Evolutionary conservation across 2,113 vertebrate genomes (phyloP).

Genomic region (Meriones unguiculatus): DNA sequence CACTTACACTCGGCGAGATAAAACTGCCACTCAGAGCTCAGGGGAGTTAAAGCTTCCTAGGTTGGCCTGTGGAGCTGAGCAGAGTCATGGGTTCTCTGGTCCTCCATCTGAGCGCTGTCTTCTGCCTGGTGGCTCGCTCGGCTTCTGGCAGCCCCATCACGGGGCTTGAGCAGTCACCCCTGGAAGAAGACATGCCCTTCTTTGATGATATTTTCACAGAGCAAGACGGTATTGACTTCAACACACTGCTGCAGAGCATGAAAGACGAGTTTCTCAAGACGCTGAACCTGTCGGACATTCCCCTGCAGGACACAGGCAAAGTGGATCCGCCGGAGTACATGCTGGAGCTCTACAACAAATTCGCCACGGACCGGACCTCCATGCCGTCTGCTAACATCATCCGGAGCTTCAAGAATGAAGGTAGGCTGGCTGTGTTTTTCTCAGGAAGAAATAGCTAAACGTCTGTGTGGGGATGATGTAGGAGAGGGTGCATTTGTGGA

Average conservation of each 20-base stretch:
- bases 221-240: conserved; percentile 92
- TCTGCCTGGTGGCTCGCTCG: conserved; percentile 82
- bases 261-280: conserved; percentile 95
- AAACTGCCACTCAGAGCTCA: conserved; percentile 85
- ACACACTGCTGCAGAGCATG: conserved; percentile 92
- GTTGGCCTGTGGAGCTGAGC: conserved; percentile 69
- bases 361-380: conserved; percentile 94
- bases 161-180: conserved; percentile 89
- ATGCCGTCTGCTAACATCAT: conserved; percentile 97
- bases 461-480: background rate
- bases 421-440: conserved; percentile 85
- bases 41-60: conserved; percentile 79
- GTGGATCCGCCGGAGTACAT: conserved; percentile 98
- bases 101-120: conserved; percentile 79
- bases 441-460: background rate
- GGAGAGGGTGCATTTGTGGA: background rate
- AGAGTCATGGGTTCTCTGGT: conserved; percentile 83
- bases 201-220: conserved; percentile 92
- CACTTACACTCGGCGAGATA: conserved; percentile 84
- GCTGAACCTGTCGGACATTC: conserved; percentile 93
- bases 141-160: conserved; percentile 91
- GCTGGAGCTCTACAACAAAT: conserved; percentile 98
- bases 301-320: conserved; percentile 86
- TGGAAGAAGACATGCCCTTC: conserved; percentile 92
- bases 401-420: conserved; percentile 99